Base-by-base conservation (phyloP, 2,888 invertebrate genomes). In the Camptogramma bilineatum region DNA sequence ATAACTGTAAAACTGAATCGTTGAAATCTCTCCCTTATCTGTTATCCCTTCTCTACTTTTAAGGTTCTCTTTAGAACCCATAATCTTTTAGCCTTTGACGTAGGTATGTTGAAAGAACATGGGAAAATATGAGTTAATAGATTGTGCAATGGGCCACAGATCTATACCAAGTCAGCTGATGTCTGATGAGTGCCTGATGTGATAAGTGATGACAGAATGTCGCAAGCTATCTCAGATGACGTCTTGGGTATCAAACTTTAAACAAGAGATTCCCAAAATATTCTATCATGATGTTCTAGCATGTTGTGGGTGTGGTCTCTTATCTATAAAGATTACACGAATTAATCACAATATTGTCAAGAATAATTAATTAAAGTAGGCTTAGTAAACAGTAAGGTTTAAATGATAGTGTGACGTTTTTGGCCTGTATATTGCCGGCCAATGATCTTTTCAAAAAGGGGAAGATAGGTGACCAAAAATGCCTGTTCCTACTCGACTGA, bases 161-260 rank as follows among this genome's bases (percentile, higher is more conserved):
- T n/a, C n/a, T n/a, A n/a, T 56, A 19, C 31, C 46, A 54, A 21
- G 46, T 34, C 34, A 56, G 55, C 55, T 56, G 47, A 47, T 47
- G 17, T 28, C 47, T 39, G 34, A 13, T 39, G 34, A 4, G 13
- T 10, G 34, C 13, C 4, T 42, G 42, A n/a, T n/a, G n/a, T n/a
- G n/a, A n/a, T n/a, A n/a, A n/a, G n/a, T n/a, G n/a, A 42, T 42
- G 42, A 16, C 16, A 42, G 10, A 34, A 34, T 34, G 13, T 34
- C 2, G 1, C 44, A 8, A 44, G 17, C 16, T 44, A 17, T 44
- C 55, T 39, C 48, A 28, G 16, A 52, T 47, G 31, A 52, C 47
- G 34, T 47, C 59, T 52, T 34, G n/a, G n/a, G 21, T 18, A 17
- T 8, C 16, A 2, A 16, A 52, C 47, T 19, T 19, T 28, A 60